Percentiles rank a stretch among this genome's conserved stretches.
These are phyloP conservation scores for Parauchenoglanis punctatus DNA, from an alignment of 2,797 vertebrate species.

Conservation along the genomic window DNA sequence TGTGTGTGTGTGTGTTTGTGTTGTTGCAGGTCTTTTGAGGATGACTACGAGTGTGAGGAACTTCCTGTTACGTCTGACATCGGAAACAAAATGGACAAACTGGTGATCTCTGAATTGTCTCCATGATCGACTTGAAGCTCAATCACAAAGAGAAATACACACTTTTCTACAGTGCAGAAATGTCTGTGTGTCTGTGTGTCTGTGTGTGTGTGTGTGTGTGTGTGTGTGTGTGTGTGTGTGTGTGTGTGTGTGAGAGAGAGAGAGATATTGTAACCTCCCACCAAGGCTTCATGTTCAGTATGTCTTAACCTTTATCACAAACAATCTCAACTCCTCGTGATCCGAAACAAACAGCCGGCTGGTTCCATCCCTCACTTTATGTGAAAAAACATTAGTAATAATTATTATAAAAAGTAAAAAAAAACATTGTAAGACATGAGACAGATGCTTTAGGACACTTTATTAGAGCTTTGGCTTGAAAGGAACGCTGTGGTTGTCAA, in stretches of 20 bases:
- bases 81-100: slow-evolving; percentile 90
- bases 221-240: slow-evolving; percentile 39
- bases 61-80: slow-evolving; percentile 84
- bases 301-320: slow-evolving; percentile 65
- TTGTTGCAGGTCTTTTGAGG: slow-evolving; percentile 89
- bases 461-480: slow-evolving; percentile 17
- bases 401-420: not conserved
- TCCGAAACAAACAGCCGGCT: slow-evolving; percentile 41
- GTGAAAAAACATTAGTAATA: not conserved
- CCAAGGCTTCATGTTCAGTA: slow-evolving; percentile 70
- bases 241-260: slow-evolving; percentile 15
- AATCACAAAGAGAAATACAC: slow-evolving; percentile 54
- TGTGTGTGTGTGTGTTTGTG: slow-evolving; percentile 11
- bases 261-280: slow-evolving; percentile 7
- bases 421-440: slow-evolving; percentile 35
- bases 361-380: slow-evolving; percentile 49
- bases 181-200: slow-evolving; percentile 44
- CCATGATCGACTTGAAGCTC: slow-evolving; percentile 67
- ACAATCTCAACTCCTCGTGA: not conserved
- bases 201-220: slow-evolving; percentile 44
- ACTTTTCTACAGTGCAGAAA: slow-evolving; percentile 74
- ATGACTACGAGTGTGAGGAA: slow-evolving; percentile 93
- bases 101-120: slow-evolving; percentile 87
- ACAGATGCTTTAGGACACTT: slow-evolving; percentile 38
- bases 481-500: slow-evolving; percentile 1